These are phyloP conservation scores for Stenolophus ochropezus DNA, from an alignment of 2,888 invertebrate genomes.

Conservation along the genomic window DNA sequence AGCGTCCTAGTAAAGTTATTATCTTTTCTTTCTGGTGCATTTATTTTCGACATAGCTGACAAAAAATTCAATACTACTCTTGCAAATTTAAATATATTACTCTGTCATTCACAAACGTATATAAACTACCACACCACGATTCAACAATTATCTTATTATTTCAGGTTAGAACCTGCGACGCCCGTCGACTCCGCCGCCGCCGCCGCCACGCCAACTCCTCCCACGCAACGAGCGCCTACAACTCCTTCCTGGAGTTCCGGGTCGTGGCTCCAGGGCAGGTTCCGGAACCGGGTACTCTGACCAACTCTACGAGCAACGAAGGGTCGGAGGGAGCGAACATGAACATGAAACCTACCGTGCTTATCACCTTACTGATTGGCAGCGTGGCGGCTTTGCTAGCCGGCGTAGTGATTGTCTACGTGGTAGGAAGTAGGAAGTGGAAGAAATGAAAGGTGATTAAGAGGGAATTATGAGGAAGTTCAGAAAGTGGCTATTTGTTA, in stretches of 20 bases:
- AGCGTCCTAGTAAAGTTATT: no score
- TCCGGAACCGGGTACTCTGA: not conserved
- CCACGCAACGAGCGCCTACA: conserved; percentile 52
- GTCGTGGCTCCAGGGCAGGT: not conserved
- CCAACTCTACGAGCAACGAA: not conserved
- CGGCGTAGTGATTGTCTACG: not conserved
- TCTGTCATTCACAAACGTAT: no score
- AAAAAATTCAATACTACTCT: no score
- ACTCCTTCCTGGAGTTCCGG: conserved; percentile 27
- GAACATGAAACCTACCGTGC: not conserved
- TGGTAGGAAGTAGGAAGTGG: not conserved
- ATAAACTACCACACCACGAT: not conserved
- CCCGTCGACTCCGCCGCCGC: not conserved
- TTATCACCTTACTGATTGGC: not conserved
- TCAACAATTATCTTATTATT: conserved; percentile 3
- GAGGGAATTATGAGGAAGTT: not conserved
- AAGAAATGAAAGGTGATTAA: not conserved
- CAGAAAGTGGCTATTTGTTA: not conserved
- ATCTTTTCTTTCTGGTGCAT: no score
- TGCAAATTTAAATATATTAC: no score
- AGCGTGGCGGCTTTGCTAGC: not conserved
- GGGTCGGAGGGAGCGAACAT: not conserved
- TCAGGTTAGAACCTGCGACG: conserved; percentile 59
- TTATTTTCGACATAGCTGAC: no score
- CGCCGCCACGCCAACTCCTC: conserved; percentile 45